Evolutionary conservation across 2,797 vertebrate species (phyloP).

Genomic region (Arrhamphus sclerolepis): DNA sequence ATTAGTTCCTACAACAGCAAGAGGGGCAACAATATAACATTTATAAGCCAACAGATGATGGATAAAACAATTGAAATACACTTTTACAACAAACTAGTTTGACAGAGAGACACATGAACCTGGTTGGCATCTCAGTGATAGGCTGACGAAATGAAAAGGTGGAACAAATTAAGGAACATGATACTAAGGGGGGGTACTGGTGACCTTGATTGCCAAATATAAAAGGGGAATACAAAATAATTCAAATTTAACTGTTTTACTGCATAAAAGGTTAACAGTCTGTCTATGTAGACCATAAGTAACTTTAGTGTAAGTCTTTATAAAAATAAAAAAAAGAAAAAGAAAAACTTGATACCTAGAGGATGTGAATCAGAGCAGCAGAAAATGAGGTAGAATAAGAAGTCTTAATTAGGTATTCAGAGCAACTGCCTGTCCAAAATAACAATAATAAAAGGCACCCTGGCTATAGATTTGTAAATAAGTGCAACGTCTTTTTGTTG

Average conservation of each 20-base stretch:
- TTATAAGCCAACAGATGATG: background rate
- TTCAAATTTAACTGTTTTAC: background rate
- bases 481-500: background rate
- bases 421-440: constrained; percentile 21
- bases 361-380: constrained; percentile 29
- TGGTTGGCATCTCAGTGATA: background rate
- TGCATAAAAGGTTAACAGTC: no score
- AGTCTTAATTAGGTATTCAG: constrained; percentile 49
- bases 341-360: constrained; percentile 7
- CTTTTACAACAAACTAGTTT: background rate
- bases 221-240: no score
- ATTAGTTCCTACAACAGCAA: no score
- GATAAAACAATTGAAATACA: background rate
- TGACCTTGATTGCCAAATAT: no score
- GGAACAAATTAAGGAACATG: constrained; percentile 16
- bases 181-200: constrained; percentile 18
- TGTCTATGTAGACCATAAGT: no score
- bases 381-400: no score
- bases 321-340: no score
- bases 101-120: background rate
- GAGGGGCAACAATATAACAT: constrained; percentile 1
- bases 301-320: no score
- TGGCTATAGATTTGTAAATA: constrained; percentile 4
- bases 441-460: background rate
- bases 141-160: background rate